Base-by-base conservation (phyloP, 2,888 invertebrate genomes). In the Melinaea menophilus region DNA sequence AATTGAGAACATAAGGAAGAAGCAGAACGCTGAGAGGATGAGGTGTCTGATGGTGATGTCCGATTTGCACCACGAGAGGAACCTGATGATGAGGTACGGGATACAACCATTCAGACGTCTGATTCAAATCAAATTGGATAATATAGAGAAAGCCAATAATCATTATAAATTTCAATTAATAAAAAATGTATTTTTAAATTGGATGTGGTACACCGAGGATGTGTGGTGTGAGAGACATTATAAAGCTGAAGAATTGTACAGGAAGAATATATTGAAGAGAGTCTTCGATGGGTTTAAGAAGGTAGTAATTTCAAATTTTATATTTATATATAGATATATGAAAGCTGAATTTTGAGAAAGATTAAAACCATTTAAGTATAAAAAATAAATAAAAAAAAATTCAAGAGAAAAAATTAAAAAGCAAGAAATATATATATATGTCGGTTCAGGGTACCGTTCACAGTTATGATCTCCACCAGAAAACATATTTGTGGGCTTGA, bases 1-100 rank as follows among this genome's bases (percentile, higher is more conserved):
- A 79, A 85, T 92, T 71, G 91, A 93, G 35, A 93, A 91, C 72
- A 92, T 93, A 64, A 81, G 92, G 67, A 92, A 92, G 72, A 93
- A 93, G 77, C 92, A 92, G 71, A 79, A 85, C 65, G 81, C 82
- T 5, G 91, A 89, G 67, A 81, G 86, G 74, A 77, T 90, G 69
- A 78, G 91, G 68, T 85, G 87, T 11, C 78, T 91, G 3, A 84
- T 74, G 62, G 91, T 91, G n/a, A 90, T 91, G 90, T 90, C 90
- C 11, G 91, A 91, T 69, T 77, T 91, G 66, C 90, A 91, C 74
- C 88, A 90, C 66, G 91, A 91, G 72, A 89, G 81, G 74, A 79
- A 75, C 69, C 71, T 91, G 41, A 79, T 81, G 68, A 60, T 73
- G 9, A 88, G 84, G 73, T 91, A 86, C 69, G 90, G 90, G 31